phyloP scores from a whole-genome alignment of 2,113 vertebrate species.

The Ammospiza nelsoni region DNA sequence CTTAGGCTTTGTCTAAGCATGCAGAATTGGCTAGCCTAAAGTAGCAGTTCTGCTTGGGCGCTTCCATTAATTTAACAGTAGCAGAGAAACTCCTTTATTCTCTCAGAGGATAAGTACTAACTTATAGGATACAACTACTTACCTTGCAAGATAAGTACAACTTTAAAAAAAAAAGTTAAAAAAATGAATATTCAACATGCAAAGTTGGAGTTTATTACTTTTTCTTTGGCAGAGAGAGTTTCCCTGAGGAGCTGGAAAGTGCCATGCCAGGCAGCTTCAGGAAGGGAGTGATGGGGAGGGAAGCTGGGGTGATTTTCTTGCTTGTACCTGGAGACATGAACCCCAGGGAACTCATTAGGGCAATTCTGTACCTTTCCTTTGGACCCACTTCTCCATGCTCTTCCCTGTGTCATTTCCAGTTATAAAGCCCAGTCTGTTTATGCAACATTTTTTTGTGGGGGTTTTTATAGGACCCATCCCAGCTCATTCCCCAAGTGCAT shows the following conservation, averaged over 20 bases:
- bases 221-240: background rate
- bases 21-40: background rate
- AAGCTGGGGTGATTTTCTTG: background rate
- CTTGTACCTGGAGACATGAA: background rate
- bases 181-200: background rate
- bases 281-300: background rate
- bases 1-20: background rate
- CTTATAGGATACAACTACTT: background rate
- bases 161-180: background rate
- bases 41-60: background rate
- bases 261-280: background rate
- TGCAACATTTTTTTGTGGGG: rapidly evolving
- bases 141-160: background rate
- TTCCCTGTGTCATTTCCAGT: background rate
- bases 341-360: rapidly evolving
- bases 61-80: background rate
- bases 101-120: background rate
- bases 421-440: background rate
- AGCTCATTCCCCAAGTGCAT: background rate
- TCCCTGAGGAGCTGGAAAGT: background rate
- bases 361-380: background rate
- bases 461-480: background rate
- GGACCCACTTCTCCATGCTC: background rate
- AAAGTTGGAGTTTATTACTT: background rate
- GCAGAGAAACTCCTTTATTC: background rate